Percentiles rank a stretch among this genome's conserved stretches.
Conservation (phyloP, 2,888 invertebrate species). For the Ryuthela nishihirai region DNA sequence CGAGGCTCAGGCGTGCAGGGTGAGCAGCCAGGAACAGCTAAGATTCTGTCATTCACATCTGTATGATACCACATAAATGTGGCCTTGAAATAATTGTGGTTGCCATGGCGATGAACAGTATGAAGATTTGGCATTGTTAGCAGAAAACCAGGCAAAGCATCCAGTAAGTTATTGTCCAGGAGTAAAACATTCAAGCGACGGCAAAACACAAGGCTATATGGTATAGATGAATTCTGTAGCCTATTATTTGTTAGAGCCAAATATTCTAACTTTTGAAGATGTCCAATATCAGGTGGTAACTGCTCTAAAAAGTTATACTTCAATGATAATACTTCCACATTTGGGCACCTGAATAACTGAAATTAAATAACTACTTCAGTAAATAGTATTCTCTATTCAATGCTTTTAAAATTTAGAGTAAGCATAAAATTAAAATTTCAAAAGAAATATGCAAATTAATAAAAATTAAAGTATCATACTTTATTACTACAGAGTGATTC, state of each 20-base stretch:
- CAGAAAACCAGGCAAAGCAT: slow-evolving; percentile 54
- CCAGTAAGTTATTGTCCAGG: slow-evolving; percentile 54
- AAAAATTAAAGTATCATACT: slow-evolving; percentile 1
- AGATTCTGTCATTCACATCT: slow-evolving; percentile 52
- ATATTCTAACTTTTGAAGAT: slow-evolving; percentile 51
- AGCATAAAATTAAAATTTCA: background rate
- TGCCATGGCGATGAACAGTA: slow-evolving; percentile 55
- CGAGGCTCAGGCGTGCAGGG: slow-evolving; percentile 25
- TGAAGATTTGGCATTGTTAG: slow-evolving; percentile 51
- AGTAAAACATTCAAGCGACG: slow-evolving; percentile 49
- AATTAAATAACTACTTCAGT: too few species aligned
- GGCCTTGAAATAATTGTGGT: slow-evolving; percentile 55
- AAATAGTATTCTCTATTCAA: too few species aligned
- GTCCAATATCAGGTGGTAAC: slow-evolving; percentile 53
- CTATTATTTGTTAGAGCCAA: slow-evolving; percentile 54
- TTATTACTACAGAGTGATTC: too few species aligned
- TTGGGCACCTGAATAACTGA: slow-evolving; percentile 53
- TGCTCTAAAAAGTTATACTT: slow-evolving; percentile 53
- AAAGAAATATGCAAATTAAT: background rate
- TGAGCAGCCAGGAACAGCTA: slow-evolving; percentile 40
- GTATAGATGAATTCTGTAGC: slow-evolving; percentile 53
- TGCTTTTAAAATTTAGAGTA: background rate
- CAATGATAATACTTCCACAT: slow-evolving; percentile 51
- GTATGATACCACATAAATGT: slow-evolving; percentile 56
- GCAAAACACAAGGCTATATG: slow-evolving; percentile 53